These are phyloP conservation scores for Seira musarum DNA, from an alignment of 2,888 invertebrate species.

Conservation along the genomic window DNA sequence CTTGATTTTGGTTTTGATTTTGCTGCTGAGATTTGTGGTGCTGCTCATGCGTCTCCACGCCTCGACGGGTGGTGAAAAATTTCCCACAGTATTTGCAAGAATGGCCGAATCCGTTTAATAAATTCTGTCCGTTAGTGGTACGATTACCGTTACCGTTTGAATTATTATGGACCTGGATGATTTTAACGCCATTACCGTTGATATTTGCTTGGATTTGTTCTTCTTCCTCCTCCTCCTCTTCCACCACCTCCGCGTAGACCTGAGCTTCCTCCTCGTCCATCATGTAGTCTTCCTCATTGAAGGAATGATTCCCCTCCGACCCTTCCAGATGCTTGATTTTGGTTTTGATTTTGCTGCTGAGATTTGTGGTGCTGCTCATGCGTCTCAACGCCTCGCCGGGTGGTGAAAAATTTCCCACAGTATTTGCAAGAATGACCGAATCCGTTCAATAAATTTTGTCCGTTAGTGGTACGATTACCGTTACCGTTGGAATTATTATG, in stretches of 20 bases:
- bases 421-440: slow-evolving; percentile 40
- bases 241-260: slow-evolving; percentile 29
- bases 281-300: no score
- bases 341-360: no score
- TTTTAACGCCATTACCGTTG: not conserved
- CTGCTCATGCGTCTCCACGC: slow-evolving; percentile 50
- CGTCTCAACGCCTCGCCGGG: slow-evolving; percentile 40
- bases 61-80: slow-evolving; percentile 42
- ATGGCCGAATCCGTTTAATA: slow-evolving; percentile 37
- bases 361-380: slow-evolving; percentile 47
- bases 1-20: no score
- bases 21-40: no score
- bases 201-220: slow-evolving; percentile 5
- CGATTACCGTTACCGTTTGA: not conserved
- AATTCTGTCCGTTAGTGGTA: not conserved
- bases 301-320: no score
- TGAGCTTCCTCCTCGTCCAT: not conserved
- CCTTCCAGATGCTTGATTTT: slow-evolving; percentile 6
- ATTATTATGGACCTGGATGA: no score
- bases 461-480: not conserved
- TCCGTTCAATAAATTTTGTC: slow-evolving; percentile 13
- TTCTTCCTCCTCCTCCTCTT: slow-evolving; percentile 19
- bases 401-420: slow-evolving; percentile 49
- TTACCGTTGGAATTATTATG: not conserved
- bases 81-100: slow-evolving; percentile 44